Evolutionary conservation across 1,140 invertebrate genomes (phyloP).

Genomic region (Teleogryllus occipitalis): DNA sequence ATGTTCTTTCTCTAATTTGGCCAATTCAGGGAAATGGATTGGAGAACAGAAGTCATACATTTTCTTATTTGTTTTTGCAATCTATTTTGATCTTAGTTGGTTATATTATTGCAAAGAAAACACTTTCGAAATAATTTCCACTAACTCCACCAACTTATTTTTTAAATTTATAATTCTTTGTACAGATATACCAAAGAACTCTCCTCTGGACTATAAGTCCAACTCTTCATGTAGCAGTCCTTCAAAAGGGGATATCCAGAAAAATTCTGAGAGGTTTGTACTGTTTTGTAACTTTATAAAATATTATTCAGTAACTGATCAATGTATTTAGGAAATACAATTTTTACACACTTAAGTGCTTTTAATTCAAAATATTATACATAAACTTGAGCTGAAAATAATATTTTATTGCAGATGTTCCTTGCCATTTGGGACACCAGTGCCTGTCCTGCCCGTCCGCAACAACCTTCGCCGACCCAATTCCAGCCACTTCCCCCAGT

Average conservation of each 20-base stretch:
- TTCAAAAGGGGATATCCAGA: slow-evolving; percentile 54
- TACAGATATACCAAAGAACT: slow-evolving; percentile 77
- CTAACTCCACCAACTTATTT: no score
- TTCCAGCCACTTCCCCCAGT: slow-evolving; percentile 54
- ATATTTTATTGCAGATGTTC: slow-evolving; percentile 36
- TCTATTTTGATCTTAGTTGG: no score
- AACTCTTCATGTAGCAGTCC: slow-evolving; percentile 74
- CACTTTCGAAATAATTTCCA: no score
- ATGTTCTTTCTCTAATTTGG: no score
- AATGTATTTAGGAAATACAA: neutral
- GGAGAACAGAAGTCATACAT: no score
- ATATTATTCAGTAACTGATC: neutral
- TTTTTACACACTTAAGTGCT: no score
- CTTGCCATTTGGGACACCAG: slow-evolving; percentile 53
- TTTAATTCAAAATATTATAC: no score
- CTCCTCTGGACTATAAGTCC: slow-evolving; percentile 79
- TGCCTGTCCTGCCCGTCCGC: slow-evolving; percentile 62
- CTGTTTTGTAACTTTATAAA: neutral
- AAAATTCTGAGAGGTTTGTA: slow-evolving; percentile 58
- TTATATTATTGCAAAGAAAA: no score
- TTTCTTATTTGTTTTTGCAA: no score
- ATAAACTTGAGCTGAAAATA: no score
- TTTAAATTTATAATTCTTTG: no score
- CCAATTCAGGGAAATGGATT: no score
- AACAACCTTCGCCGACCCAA: slow-evolving; percentile 56